Conservation (phyloP, 2,113 vertebrate genomes). For the Alectura lathami region DNA sequence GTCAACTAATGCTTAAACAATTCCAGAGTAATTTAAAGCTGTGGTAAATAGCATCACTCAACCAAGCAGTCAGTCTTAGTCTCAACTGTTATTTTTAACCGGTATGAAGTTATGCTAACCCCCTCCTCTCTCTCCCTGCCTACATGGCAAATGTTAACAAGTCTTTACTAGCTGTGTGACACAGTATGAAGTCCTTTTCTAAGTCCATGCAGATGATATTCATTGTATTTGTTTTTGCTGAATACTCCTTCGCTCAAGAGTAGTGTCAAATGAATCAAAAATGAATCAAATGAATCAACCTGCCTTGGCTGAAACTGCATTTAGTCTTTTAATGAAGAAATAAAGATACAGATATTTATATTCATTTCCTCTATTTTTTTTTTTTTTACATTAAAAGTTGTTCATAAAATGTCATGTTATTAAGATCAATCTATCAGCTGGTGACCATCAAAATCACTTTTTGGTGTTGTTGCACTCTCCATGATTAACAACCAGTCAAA, state of each 20-base stretch:
- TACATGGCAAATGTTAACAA: neutral
- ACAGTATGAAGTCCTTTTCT: neutral
- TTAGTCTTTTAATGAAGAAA: neutral
- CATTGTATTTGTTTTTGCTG: neutral
- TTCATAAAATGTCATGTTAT: neutral
- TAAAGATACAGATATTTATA: neutral
- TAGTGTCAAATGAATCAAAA: neutral
- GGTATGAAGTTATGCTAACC: constrained; percentile 49
- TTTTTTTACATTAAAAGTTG: neutral
- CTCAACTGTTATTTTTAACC: constrained; percentile 71
- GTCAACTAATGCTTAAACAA: constrained; percentile 76
- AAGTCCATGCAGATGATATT: neutral
- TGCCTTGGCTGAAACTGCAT: neutral
- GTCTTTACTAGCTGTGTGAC: neutral
- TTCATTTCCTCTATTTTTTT: neutral
- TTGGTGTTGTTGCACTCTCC: neutral
- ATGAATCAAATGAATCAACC: neutral
- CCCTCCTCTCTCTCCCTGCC: constrained; percentile 6
- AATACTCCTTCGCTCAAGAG: neutral
- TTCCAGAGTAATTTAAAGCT: constrained; percentile 70
- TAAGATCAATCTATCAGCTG: neutral
- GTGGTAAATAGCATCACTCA: constrained; percentile 56
- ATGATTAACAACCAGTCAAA: neutral
- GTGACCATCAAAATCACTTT: neutral
- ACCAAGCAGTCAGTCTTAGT: constrained; percentile 56